Evolutionary conservation across 2,113 vertebrate species (phyloP).

Genomic region (Cephalopterus ornatus): DNA sequence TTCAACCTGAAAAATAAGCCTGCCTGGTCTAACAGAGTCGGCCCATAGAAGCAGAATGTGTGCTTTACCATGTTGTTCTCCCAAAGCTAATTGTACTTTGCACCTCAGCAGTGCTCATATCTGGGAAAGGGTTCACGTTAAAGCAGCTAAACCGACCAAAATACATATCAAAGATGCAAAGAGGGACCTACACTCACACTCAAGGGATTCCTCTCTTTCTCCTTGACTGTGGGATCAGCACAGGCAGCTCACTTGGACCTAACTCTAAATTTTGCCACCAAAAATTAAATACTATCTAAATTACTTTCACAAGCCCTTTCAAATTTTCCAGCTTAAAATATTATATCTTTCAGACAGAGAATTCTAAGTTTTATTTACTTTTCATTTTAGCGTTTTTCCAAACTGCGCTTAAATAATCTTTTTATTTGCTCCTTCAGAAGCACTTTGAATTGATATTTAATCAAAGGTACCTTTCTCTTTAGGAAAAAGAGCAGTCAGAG

Average conservation of each 20-base stretch:
- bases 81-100: conserved; percentile 8
- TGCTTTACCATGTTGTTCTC: not conserved
- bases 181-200: not conserved
- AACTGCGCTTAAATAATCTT: not conserved
- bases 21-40: not conserved
- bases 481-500: not conserved
- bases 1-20: not conserved
- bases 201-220: not conserved
- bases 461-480: not conserved
- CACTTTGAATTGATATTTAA: not conserved
- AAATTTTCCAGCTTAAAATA: not conserved
- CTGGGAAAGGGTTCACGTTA: not conserved
- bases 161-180: not conserved
- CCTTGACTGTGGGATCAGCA: not conserved
- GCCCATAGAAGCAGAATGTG: not conserved
- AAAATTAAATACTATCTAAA: not conserved
- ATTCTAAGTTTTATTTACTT: not conserved
- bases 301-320: not conserved
- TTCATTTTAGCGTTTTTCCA: not conserved
- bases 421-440: not conserved
- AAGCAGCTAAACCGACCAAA: not conserved
- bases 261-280: not conserved
- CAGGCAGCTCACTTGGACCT: not conserved
- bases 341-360: not conserved
- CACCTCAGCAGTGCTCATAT: not conserved